Conservation (phyloP, 2,888 invertebrate species). For the Cheilosia vulpina region DNA sequence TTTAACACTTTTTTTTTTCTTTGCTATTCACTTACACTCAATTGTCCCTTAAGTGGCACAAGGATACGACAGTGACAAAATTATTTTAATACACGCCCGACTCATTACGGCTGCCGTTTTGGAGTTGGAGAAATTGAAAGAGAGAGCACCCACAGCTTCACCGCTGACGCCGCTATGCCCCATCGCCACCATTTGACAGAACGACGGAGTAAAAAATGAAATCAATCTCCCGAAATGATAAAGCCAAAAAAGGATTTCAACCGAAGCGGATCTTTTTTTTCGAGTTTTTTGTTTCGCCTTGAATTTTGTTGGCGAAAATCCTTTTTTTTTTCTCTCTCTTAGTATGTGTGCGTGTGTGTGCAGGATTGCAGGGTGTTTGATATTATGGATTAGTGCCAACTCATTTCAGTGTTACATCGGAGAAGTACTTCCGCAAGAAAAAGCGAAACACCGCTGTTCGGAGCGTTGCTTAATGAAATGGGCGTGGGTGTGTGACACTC, state of each 20-base stretch:
- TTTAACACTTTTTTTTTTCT: conserved; percentile 6
- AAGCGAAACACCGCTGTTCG: conserved; percentile 13
- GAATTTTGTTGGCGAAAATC: conserved; percentile 12
- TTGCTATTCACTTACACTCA: conserved; percentile 44
- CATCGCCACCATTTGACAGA: conserved; percentile 18
- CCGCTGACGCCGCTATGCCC: background rate
- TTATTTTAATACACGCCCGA: conserved; percentile 40
- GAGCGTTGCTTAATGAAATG: conserved; percentile 3
- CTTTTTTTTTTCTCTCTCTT: conserved; percentile 12
- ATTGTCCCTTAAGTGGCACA: conserved; percentile 41
- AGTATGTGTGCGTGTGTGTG: background rate
- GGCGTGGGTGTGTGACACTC: conserved; percentile 24
- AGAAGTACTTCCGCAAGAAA: conserved; percentile 2
- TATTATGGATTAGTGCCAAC: conserved; percentile 55
- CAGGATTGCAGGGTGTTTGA: conserved; percentile 20
- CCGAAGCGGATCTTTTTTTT: background rate
- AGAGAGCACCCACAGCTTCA: background rate
- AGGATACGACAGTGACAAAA: conserved; percentile 44
- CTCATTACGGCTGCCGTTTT: conserved; percentile 1
- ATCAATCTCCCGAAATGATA: conserved; percentile 52
- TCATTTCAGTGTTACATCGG: conserved; percentile 44
- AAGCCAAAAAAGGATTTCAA: conserved; percentile 47
- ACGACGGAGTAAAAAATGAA: conserved; percentile 44
- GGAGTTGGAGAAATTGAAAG: background rate
- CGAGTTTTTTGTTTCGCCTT: background rate